Evolutionary conservation across 2,113 vertebrate species (phyloP).

Genomic region (Cryptotis parvus): DNA sequence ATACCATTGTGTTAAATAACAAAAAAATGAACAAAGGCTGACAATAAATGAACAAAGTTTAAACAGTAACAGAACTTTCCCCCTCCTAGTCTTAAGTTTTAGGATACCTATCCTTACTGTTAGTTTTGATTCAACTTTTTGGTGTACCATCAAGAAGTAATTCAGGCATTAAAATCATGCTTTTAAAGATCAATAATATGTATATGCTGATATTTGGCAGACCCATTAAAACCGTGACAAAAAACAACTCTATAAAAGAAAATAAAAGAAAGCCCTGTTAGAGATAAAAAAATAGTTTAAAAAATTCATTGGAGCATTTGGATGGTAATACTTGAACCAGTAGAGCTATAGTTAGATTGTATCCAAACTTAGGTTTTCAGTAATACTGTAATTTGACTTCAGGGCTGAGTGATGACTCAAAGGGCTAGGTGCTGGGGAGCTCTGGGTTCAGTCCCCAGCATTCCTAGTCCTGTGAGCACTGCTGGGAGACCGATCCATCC

Average conservation of each 20-base stretch:
- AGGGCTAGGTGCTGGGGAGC: no score
- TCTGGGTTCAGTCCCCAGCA: background rate
- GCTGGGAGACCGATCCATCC: no score
- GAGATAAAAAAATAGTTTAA: constrained; percentile 27
- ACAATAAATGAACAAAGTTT: background rate
- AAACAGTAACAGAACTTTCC: background rate
- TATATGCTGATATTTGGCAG: constrained; percentile 21
- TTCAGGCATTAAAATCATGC: background rate
- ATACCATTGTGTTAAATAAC: background rate
- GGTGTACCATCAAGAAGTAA: background rate
- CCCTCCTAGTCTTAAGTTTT: constrained; percentile 4
- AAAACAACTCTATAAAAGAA: constrained; percentile 26
- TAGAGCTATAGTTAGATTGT: background rate
- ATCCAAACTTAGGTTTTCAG: background rate
- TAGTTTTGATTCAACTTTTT: constrained; percentile 36
- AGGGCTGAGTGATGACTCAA: no score
- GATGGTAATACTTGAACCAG: background rate
- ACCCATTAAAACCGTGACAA: background rate
- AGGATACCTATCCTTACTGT: background rate
- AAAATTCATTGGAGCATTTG: background rate
- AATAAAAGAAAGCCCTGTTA: constrained; percentile 18
- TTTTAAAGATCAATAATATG: constrained; percentile 17
- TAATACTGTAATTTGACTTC: constrained; percentile 9
- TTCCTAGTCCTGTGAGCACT: background rate
- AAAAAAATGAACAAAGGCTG: no score